A percentile compares a stretch with the other conserved stretches of the same genome.
These are phyloP conservation scores for Caenorhabditis sp. DNA, from an alignment of 2,888 invertebrate species.

Conservation along the genomic window DNA sequence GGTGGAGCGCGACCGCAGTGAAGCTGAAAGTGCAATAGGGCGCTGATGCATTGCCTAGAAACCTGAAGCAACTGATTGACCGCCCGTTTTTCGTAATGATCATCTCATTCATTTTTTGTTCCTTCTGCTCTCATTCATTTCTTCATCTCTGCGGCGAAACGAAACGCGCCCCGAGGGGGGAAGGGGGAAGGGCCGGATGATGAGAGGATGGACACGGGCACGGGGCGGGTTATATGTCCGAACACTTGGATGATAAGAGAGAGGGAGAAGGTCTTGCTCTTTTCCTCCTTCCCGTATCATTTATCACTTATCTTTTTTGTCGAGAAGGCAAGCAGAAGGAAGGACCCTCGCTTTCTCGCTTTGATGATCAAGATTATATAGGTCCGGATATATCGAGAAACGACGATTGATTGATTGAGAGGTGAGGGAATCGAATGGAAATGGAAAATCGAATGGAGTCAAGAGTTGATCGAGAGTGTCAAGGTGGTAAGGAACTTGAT, in stretches of 20 bases:
- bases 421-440: no score
- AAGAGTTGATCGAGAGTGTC: no score
- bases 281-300: conserved; percentile 49
- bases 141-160: not conserved
- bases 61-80: no score
- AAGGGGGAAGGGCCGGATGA: not conserved
- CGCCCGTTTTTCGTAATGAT: conserved; percentile 5
- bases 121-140: not conserved
- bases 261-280: conserved; percentile 9
- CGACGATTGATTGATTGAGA: conserved; percentile 48
- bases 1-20: no score
- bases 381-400: conserved; percentile 16
- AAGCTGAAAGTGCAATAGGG: not conserved
- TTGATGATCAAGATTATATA: no score
- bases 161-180: no score
- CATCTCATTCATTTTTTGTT: conserved; percentile 29
- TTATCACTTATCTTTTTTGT: conserved; percentile 60
- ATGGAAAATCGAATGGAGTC: no score
- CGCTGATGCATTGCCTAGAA: no score
- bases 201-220: conserved; percentile 31
- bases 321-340: not conserved
- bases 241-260: conserved; percentile 30
- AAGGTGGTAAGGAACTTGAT: no score
- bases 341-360: no score
- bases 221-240: conserved; percentile 39